Evolutionary conservation across 2,113 vertebrate genomes (phyloP), one percentile per base, ranked within the genome.

Genomic region (Neotoma lepida): DNA sequence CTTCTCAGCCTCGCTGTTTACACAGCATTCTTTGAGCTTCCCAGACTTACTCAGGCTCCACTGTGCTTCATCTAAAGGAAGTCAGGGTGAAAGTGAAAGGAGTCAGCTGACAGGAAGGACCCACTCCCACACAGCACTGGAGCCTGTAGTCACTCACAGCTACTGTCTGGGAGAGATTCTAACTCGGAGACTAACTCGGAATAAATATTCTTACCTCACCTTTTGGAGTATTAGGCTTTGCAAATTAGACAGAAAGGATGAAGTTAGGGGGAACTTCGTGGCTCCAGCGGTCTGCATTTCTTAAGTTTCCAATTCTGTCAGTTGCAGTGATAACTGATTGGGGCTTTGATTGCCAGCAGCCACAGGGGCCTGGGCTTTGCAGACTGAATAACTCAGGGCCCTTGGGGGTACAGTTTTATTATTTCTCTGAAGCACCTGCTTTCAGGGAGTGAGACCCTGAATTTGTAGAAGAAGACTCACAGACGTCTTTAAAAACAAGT

Each of bases 301-400:
- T 26, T 30, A 68, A 96, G 97, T 97, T 97, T 94, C 91, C 61
- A n/a, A 89, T 76, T 49, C 73, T 76, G 73, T 30, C 14, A 15
- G 24, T 76, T 76, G 85, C 88, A 95, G 89, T 93, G 92, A 92
- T 58, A 88, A 51, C 89, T 88, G 15, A 81, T 97, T 97, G 94
- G 63, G 86, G 78, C 94, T 96, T 98, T 74, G 89, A 89, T 97
- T 95, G 94, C 94, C 90, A 97, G 95, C 80, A 94, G 96, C 96
- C 96, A 95, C 96, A 95, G 94, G 93, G 94, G 88, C 66, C 24
- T 95, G 66, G 93, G 87, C 93, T 96, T 93, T 91, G 97, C 58
- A 88, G 96, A 70, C 74, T 46, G 80, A 54, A 58, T 96, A 82
- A 76, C 8, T 4, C 17, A 78, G 54, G 93, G 58, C 71, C 89